These are phyloP conservation scores for Syndactyla subalaris DNA, from an alignment of 2,797 vertebrate genomes.

Conservation along the genomic window DNA sequence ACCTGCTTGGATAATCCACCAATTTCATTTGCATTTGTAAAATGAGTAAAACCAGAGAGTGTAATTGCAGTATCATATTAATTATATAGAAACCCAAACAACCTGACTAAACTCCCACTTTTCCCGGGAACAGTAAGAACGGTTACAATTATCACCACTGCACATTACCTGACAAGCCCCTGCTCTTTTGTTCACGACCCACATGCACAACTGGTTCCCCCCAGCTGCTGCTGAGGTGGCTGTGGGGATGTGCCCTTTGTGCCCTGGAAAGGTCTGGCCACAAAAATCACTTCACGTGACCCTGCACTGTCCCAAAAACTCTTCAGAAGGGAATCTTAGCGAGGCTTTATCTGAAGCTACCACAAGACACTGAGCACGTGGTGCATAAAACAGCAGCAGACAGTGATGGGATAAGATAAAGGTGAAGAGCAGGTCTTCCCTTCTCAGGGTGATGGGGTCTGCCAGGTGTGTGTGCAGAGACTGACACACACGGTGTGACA, in stretches of 20 bases:
- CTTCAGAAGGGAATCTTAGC: background rate
- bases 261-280: background rate
- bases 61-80: constrained; percentile 66
- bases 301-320: background rate
- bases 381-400: background rate
- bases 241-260: background rate
- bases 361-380: background rate
- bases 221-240: background rate
- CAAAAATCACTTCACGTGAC: background rate
- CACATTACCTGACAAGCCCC: constrained; percentile 11
- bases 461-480: background rate
- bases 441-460: background rate
- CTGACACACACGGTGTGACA: rapidly evolving
- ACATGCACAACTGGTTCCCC: background rate
- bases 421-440: background rate
- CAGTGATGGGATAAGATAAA: background rate
- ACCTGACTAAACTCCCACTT: constrained; percentile 59
- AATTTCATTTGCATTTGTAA: constrained; percentile 46
- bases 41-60: constrained; percentile 26
- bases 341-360: background rate
- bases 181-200: constrained; percentile 49
- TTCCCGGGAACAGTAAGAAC: constrained; percentile 31
- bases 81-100: constrained; percentile 72
- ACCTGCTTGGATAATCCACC: constrained; percentile 25
- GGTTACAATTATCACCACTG: constrained; percentile 6